phyloP scores from a whole-genome alignment of 92 coral and sea anemone species.

The Paragorgia papillata region DNA sequence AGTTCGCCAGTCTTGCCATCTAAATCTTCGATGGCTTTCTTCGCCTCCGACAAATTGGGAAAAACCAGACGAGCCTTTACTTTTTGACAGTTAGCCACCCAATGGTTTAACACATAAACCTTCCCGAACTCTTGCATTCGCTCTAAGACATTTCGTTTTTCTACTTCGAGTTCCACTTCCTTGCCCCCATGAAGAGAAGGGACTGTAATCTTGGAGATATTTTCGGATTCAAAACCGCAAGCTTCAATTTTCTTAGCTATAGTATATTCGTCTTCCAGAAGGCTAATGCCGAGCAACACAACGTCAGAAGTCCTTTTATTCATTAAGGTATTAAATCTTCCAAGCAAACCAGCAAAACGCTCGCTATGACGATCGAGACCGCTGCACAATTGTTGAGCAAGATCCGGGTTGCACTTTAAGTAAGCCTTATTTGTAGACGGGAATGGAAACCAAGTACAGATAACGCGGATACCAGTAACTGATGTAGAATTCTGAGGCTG shows the following conservation, averaged over 20 bases:
- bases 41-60: not conserved
- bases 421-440: constrained; percentile 11
- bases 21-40: not conserved
- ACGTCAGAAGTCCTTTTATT: not conserved
- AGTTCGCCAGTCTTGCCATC: constrained; percentile 1
- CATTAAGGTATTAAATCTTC: not conserved
- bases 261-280: constrained; percentile 22
- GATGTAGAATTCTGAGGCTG: not conserved
- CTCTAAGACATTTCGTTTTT: not conserved
- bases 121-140: constrained; percentile 7
- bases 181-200: not conserved
- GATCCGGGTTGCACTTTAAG: constrained; percentile 4
- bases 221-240: not conserved
- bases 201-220: constrained; percentile 7
- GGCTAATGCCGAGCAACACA: not conserved
- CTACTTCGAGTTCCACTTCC: not conserved
- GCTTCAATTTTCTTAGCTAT: not conserved
- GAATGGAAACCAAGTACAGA: constrained; percentile 18
- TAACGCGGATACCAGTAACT: not conserved
- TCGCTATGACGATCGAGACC: not conserved
- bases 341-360: no score
- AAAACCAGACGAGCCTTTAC: constrained; percentile 7
- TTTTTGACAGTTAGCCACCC: constrained; percentile 24
- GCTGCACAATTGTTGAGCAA: not conserved
- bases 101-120: not conserved